A percentile compares a stretch with the other conserved stretches of the same genome.
phyloP scores from a whole-genome alignment of 1,140 invertebrate species.

The Nylanderia fulva region DNA sequence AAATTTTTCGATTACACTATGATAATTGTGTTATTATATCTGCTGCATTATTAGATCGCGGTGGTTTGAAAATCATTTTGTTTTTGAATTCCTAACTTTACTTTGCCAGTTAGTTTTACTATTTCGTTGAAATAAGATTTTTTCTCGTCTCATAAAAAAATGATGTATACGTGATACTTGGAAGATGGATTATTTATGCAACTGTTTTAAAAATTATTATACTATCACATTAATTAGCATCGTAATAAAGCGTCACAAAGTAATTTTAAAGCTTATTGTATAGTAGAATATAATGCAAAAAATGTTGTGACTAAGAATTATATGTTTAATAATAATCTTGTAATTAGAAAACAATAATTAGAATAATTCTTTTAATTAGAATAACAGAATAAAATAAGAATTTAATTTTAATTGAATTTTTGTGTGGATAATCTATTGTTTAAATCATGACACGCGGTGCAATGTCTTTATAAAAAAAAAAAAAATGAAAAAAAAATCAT shows the following conservation, averaged over 20 bases:
- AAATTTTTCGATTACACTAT: constrained; percentile 21
- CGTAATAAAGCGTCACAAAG: no score
- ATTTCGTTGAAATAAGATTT: neutral
- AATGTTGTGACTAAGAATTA: neutral
- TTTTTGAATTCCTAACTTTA: neutral
- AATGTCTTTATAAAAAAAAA: neutral
- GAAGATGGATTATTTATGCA: constrained; percentile 4
- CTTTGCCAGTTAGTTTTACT: neutral
- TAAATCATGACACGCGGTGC: neutral
- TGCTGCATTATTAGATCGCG: constrained; percentile 9
- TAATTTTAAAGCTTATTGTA: neutral
- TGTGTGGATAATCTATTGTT: neutral
- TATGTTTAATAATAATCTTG: neutral
- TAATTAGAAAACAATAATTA: neutral
- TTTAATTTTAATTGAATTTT: neutral
- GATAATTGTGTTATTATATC: constrained; percentile 24
- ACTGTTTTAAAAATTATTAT: neutral
- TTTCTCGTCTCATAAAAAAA: neutral
- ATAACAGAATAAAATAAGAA: no score
- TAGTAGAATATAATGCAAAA: neutral
- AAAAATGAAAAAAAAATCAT: neutral
- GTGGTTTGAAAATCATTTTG: neutral
- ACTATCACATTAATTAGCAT: neutral
- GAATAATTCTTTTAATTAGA: no score
- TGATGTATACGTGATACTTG: neutral